Conservation (phyloP, 2,888 invertebrate genomes). For the Teleiodes luculella region DNA sequence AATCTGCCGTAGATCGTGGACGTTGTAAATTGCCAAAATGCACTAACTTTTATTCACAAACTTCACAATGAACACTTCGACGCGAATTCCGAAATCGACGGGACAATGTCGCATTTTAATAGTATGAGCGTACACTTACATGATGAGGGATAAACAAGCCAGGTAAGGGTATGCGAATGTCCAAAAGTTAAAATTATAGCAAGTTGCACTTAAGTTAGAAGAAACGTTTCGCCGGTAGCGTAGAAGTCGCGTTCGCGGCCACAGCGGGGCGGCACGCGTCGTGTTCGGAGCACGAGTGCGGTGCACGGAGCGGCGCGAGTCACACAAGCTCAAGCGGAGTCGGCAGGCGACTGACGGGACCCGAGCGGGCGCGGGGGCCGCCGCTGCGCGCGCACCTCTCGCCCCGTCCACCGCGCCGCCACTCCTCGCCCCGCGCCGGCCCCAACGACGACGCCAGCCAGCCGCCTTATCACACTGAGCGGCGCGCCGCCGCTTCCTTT, state of each 20-base stretch:
- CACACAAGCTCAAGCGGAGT: conserved; percentile 79
- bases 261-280: conserved; percentile 77
- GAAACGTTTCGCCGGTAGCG: conserved; percentile 77
- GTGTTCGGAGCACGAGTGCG: conserved; percentile 77
- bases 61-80: conserved; percentile 66
- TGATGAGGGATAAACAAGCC: conserved; percentile 75
- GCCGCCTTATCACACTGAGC: conserved; percentile 73
- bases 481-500: conserved; percentile 75
- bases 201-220: conserved; percentile 73
- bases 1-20: conserved; percentile 22
- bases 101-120: conserved; percentile 59
- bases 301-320: conserved; percentile 78
- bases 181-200: conserved; percentile 74
- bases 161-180: conserved; percentile 72
- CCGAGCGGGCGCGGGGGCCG: conserved; percentile 53
- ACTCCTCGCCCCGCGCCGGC: conserved; percentile 34
- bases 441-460: conserved; percentile 69
- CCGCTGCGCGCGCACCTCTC: conserved; percentile 69
- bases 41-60: conserved; percentile 69
- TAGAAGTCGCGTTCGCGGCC: conserved; percentile 81
- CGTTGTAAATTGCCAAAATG: conserved; percentile 45
- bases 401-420: conserved; percentile 39
- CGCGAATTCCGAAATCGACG: conserved; percentile 74
- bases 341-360: conserved; percentile 80
- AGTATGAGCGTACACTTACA: conserved; percentile 76